These are phyloP conservation scores for Bombyx mandarina DNA, from an alignment of 1,140 invertebrate species.

Conservation along the genomic window DNA sequence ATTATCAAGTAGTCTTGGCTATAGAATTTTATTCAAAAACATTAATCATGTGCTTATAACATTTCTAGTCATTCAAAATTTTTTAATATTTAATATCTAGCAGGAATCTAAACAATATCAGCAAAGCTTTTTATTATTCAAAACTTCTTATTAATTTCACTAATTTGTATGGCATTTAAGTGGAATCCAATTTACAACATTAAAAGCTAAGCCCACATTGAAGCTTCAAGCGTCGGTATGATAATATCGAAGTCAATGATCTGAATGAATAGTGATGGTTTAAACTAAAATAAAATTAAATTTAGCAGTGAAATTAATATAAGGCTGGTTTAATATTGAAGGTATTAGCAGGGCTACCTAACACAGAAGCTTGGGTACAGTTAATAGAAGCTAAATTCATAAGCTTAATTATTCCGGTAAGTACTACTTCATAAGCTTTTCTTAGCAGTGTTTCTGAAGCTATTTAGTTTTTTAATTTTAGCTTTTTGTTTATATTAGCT, in stretches of 20 bases:
- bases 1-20: no score
- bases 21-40: no score
- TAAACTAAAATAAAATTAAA: not conserved
- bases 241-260: no score
- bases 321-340: not conserved
- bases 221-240: conserved; percentile 26
- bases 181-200: not conserved
- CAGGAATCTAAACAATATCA: no score
- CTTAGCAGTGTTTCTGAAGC: not conserved
- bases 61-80: no score
- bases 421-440: not conserved
- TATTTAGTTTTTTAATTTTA: not conserved
- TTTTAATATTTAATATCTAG: no score
- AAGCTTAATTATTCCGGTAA: not conserved
- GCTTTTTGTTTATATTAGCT: not conserved
- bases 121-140: no score
- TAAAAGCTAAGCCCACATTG: conserved; percentile 31
- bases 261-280: not conserved
- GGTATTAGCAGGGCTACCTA: conserved; percentile 1
- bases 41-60: conserved; percentile 2
- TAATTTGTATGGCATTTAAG: no score
- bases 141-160: no score
- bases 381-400: not conserved
- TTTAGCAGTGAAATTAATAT: not conserved
- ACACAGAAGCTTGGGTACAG: not conserved